Conservation (phyloP, 2,888 invertebrate genomes). For the Empis stercorea region DNA sequence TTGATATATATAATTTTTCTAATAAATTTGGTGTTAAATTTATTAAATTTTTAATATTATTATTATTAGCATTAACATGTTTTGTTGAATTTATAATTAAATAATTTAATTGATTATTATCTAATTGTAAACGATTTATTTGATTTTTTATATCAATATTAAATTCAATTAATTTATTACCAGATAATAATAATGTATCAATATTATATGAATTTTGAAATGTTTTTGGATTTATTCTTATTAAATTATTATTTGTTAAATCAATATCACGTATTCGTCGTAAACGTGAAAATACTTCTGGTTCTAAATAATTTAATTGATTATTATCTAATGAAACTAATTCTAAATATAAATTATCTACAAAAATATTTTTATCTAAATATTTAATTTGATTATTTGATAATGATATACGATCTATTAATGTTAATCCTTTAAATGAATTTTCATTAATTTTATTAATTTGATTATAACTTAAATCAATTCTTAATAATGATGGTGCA, state of each 20-base stretch:
- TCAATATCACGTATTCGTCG: slow-evolving; percentile 29
- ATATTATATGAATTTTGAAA: slow-evolving; percentile 26
- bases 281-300: slow-evolving; percentile 28
- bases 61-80: slow-evolving; percentile 27
- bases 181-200: slow-evolving; percentile 23
- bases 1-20: slow-evolving; percentile 24
- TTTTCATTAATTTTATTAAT: slow-evolving; percentile 24
- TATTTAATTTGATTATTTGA: slow-evolving; percentile 23
- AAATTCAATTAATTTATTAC: slow-evolving; percentile 22
- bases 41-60: slow-evolving; percentile 23
- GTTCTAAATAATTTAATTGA: slow-evolving; percentile 22
- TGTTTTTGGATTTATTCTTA: slow-evolving; percentile 26
- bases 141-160: slow-evolving; percentile 25
- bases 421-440: slow-evolving; percentile 27
- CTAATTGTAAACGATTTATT: slow-evolving; percentile 24
- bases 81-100: slow-evolving; percentile 27
- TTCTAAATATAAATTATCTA: slow-evolving; percentile 28
- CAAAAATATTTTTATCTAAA: slow-evolving; percentile 26
- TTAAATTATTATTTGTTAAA: slow-evolving; percentile 25
- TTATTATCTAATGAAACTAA: slow-evolving; percentile 28
- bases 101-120: slow-evolving; percentile 24
- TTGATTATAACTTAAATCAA: slow-evolving; percentile 29
- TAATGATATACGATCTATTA: slow-evolving; percentile 27
- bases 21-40: slow-evolving; percentile 22
- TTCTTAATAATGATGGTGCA: slow-evolving; percentile 25